phyloP scores from a whole-genome alignment of 2,797 vertebrate genomes.

The Sebastes iracundus region DNA sequence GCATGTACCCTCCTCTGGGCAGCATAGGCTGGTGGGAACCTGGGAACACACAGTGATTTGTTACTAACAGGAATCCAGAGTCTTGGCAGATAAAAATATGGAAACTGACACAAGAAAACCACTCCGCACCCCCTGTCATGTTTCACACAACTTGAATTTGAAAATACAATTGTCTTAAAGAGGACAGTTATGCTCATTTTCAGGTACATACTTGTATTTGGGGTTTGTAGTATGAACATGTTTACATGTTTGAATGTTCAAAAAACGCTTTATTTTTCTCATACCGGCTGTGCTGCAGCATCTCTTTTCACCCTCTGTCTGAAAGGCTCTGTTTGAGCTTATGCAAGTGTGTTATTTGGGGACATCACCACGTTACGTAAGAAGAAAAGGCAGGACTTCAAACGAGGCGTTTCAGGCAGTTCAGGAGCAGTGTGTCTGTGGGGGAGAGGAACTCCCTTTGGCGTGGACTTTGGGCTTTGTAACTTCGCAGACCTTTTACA shows the following conservation, averaged over 20 bases:
- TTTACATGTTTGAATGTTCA: background rate
- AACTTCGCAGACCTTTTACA: background rate
- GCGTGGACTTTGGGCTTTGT: no score
- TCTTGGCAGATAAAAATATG: background rate
- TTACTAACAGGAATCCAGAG: background rate
- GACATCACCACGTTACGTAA: background rate
- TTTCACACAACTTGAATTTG: background rate
- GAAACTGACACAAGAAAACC: background rate
- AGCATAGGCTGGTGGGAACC: slow-evolving; percentile 85
- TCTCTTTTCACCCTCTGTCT: background rate
- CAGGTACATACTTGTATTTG: background rate
- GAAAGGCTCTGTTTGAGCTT: no score
- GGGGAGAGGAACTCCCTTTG: no score
- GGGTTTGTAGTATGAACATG: background rate
- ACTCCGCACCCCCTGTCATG: background rate
- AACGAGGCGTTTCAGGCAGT: no score
- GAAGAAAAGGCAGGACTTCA: no score
- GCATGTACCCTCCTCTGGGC: slow-evolving; percentile 88
- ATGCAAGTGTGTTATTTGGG: background rate
- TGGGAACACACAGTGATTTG: slow-evolving; percentile 48
- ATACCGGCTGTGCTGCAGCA: background rate
- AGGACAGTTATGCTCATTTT: background rate
- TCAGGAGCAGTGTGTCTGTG: no score
- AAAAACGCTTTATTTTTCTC: background rate
- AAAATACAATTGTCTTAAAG: background rate